phyloP scores from a whole-genome alignment of 2,888 invertebrate species.

The Drosophila diplacantha region DNA sequence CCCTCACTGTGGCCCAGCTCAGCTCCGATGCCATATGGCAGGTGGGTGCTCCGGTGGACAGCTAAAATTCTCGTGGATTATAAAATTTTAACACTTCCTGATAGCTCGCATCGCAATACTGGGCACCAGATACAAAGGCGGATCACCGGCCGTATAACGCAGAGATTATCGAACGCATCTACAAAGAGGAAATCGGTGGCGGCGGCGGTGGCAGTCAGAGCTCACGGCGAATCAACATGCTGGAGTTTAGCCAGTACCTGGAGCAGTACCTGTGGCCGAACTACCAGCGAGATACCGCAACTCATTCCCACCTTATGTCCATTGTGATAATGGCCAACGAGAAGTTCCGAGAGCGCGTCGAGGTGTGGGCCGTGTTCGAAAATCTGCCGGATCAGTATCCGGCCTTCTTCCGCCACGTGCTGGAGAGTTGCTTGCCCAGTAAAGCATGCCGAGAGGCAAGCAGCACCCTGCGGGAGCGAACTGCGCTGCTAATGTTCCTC shows the following conservation, averaged over 20 bases:
- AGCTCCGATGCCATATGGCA: slow-evolving; percentile 93
- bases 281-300: slow-evolving; percentile 86
- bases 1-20: slow-evolving; percentile 89
- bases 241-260: slow-evolving; percentile 98
- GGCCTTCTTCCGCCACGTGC: slow-evolving; percentile 89
- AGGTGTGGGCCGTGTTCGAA: slow-evolving; percentile 96
- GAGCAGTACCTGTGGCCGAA: slow-evolving; percentile 99
- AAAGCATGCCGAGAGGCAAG: slow-evolving; percentile 22
- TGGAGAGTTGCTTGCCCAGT: slow-evolving; percentile 83
- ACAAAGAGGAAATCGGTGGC: slow-evolving; percentile 89
- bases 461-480: slow-evolving; percentile 83
- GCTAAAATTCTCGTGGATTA: neutral
- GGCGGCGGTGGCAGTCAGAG: slow-evolving; percentile 87
- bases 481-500: slow-evolving; percentile 91
- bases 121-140: slow-evolving; percentile 90
- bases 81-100: neutral
- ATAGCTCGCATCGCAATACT: slow-evolving; percentile 93
- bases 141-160: slow-evolving; percentile 86
- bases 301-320: slow-evolving; percentile 94
- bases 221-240: slow-evolving; percentile 93
- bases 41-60: slow-evolving; percentile 78
- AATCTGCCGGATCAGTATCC: slow-evolving; percentile 87
- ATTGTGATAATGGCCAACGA: slow-evolving; percentile 99
- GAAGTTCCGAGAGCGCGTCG: slow-evolving; percentile 97
- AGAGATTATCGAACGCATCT: slow-evolving; percentile 91